phyloP scores from a whole-genome alignment of 2,888 invertebrate genomes.

The Cheilosia pagana region DNA sequence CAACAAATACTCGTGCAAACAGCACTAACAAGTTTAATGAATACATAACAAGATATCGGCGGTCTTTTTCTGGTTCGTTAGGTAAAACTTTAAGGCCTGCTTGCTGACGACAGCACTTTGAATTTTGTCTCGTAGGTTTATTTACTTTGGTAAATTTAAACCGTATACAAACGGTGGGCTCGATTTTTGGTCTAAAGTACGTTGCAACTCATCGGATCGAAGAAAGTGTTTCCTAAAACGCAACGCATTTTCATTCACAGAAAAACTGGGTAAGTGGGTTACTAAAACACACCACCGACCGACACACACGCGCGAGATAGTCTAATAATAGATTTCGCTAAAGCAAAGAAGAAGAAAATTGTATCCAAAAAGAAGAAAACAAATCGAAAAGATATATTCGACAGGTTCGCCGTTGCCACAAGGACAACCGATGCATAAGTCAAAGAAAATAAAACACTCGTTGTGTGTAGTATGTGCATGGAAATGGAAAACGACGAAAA shows the following conservation, averaged over 20 bases:
- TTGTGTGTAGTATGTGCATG: slow-evolving; percentile 11
- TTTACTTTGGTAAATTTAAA: slow-evolving; percentile 39
- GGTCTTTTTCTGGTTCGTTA: slow-evolving; percentile 17
- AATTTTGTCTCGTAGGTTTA: slow-evolving; percentile 2
- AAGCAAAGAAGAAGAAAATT: slow-evolving; percentile 37
- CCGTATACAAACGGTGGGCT: not conserved
- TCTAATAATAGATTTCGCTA: slow-evolving; percentile 61
- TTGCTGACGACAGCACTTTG: slow-evolving; percentile 32
- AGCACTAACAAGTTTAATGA: slow-evolving; percentile 76
- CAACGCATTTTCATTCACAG: slow-evolving; percentile 63
- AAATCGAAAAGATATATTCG: slow-evolving; percentile 42
- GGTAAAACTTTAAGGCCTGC: not conserved
- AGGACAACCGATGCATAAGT: slow-evolving; percentile 33
- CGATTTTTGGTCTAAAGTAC: not conserved
- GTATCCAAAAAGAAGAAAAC: slow-evolving; percentile 22
- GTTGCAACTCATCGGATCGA: slow-evolving; percentile 1
- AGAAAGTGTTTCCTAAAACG: slow-evolving; percentile 36
- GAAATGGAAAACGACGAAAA: slow-evolving; percentile 38
- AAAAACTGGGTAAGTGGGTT: slow-evolving; percentile 69
- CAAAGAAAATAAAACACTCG: slow-evolving; percentile 1
- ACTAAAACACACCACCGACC: slow-evolving; percentile 33
- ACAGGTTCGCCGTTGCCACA: slow-evolving; percentile 33
- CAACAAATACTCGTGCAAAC: slow-evolving; percentile 60
- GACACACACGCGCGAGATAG: slow-evolving; percentile 2
- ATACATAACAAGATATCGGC: slow-evolving; percentile 73